Evolutionary conservation across 2,113 vertebrate species (phyloP).

Genomic region (Psammodynastes pulverulentus): DNA sequence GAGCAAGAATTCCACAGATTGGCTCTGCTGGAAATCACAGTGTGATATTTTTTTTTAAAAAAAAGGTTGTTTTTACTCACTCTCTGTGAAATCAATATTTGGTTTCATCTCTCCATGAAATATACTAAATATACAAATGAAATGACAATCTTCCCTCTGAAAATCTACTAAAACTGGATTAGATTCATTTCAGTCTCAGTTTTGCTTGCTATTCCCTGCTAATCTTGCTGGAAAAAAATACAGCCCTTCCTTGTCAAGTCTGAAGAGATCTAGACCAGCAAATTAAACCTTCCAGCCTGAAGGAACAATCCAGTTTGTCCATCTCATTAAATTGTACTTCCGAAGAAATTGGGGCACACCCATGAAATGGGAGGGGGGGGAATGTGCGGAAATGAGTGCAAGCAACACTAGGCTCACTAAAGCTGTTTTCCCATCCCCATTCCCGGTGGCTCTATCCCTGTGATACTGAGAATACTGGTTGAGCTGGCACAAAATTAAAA

Average conservation of each 20-base stretch:
- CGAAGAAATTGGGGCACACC: conserved; percentile 1
- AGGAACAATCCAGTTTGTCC: conserved; percentile 24
- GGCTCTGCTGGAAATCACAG: not conserved
- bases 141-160: not conserved
- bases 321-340: conserved; percentile 50
- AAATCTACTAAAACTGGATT: not conserved
- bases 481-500: conserved; percentile 35
- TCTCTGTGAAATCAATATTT: not conserved
- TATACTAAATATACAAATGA: not conserved
- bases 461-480: conserved; percentile 24
- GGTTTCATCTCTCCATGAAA: not conserved
- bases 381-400: conserved; percentile 38
- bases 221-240: conserved; percentile 37
- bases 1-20: not conserved
- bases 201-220: not conserved
- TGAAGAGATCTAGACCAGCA: conserved; percentile 34
- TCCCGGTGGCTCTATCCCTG: conserved; percentile 32
- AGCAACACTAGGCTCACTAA: conserved; percentile 43
- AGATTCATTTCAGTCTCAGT: not conserved
- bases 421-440: conserved; percentile 5
- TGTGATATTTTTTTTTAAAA: not conserved
- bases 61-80: not conserved
- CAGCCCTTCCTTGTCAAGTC: conserved; percentile 23
- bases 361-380: conserved; percentile 47
- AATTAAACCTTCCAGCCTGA: conserved; percentile 43